These are phyloP conservation scores for Yponomeuta cagnagella DNA, from an alignment of 2,888 invertebrate genomes.

Conservation along the genomic window DNA sequence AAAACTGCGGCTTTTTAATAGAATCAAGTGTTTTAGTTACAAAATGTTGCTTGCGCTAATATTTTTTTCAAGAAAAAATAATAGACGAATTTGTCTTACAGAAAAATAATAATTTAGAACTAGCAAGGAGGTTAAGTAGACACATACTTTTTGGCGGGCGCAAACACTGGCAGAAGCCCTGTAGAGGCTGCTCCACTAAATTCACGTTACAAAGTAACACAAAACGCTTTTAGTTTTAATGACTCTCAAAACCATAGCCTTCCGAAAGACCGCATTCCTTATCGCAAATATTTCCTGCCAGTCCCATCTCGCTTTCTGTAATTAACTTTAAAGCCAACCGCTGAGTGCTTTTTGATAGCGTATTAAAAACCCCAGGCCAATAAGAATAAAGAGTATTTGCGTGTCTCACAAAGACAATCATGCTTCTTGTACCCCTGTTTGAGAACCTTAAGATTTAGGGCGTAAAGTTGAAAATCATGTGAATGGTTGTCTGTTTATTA, in stretches of 20 bases:
- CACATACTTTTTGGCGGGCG: no score
- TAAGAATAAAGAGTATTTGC: neutral
- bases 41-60: no score
- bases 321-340: slow-evolving; percentile 22
- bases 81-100: no score
- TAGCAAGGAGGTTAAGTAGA: no score
- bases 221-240: no score
- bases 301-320: slow-evolving; percentile 16
- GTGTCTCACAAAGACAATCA: neutral
- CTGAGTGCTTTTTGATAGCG: slow-evolving; percentile 22
- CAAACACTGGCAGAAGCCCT: no score
- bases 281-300: slow-evolving; percentile 11
- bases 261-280: neutral
- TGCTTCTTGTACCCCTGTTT: neutral
- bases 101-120: no score
- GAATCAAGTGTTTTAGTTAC: no score
- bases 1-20: no score
- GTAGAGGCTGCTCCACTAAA: no score
- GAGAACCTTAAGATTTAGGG: neutral
- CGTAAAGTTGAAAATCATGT: neutral
- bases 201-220: no score
- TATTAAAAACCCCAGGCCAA: slow-evolving; percentile 18
- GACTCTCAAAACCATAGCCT: neutral
- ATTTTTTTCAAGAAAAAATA: no score
- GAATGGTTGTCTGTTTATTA: neutral